phyloP scores from a whole-genome alignment of 1,140 invertebrate species.

The Ylistrum balloti region DNA sequence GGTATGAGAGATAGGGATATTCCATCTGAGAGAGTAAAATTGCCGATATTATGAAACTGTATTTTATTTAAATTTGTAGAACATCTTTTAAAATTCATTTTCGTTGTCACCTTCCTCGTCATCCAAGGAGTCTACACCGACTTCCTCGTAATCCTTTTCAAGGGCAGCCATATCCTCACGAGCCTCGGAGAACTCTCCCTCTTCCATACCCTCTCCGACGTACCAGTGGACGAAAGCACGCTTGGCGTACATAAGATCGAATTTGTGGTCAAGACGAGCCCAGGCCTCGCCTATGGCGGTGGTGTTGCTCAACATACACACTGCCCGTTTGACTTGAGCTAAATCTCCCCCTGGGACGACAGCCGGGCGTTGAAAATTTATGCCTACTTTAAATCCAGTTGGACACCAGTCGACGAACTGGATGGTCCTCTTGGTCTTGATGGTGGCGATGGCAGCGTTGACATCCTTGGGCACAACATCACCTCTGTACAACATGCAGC shows the following conservation, averaged over 20 bases:
- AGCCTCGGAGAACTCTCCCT: conserved; percentile 87
- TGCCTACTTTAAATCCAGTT: conserved; percentile 84
- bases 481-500: conserved; percentile 79
- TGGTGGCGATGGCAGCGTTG: conserved; percentile 90
- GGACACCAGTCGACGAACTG: conserved; percentile 88
- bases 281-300: conserved; percentile 87
- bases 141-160: conserved; percentile 91
- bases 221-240: conserved; percentile 78
- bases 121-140: conserved; percentile 87
- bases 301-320: conserved; percentile 92
- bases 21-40: too few relatives aligned
- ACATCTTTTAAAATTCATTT: conserved; percentile 83
- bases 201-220: conserved; percentile 86
- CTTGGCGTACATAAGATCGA: conserved; percentile 74
- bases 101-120: conserved; percentile 85
- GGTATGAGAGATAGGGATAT: too few relatives aligned
- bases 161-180: conserved; percentile 86
- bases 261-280: conserved; percentile 74
- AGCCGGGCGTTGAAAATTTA: conserved; percentile 83
- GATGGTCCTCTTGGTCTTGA: conserved; percentile 89
- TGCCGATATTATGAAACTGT: too few relatives aligned
- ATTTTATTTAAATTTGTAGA: too few relatives aligned
- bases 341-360: conserved; percentile 86
- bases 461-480: conserved; percentile 90
- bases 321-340: conserved; percentile 85